A percentile compares a stretch with the other conserved stretches of the same genome.
Conservation (phyloP, 2,888 invertebrate species). For the Camponotus fellah region DNA sequence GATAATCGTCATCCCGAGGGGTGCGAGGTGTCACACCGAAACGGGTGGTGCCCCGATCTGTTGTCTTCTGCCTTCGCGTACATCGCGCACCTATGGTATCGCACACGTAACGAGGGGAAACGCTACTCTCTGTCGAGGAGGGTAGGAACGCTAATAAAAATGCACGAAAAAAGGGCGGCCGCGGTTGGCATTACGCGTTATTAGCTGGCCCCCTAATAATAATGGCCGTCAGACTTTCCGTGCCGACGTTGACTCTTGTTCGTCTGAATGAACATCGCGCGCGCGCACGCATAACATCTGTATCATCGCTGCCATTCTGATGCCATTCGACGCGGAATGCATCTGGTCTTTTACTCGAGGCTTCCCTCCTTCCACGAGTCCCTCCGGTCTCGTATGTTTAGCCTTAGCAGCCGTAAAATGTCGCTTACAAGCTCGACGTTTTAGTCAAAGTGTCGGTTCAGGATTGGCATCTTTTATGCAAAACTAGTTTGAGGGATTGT, state of each 20-base stretch:
- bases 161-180: conserved; percentile 58
- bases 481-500: neutral
- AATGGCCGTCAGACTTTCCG: conserved; percentile 66
- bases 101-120: conserved; percentile 19
- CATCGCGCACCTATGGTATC: conserved; percentile 73
- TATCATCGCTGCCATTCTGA: conserved; percentile 82
- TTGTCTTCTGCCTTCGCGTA: conserved; percentile 45
- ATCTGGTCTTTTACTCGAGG: conserved; percentile 76
- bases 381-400: conserved; percentile 4
- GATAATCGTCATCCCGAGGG: conserved; percentile 77
- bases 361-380: conserved; percentile 22
- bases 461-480: neutral
- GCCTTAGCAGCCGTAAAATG: neutral
- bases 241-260: conserved; percentile 63
- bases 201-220: conserved; percentile 83
- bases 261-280: conserved; percentile 69
- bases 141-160: conserved; percentile 62
- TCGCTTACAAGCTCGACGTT: conserved; percentile 15
- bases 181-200: conserved; percentile 81
- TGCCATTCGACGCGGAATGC: conserved; percentile 75
- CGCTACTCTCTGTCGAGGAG: conserved; percentile 19
- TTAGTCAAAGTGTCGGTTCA: neutral
- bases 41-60: conserved; percentile 70
- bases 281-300: conserved; percentile 82
- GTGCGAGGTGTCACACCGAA: conserved; percentile 81